phyloP scores from a whole-genome alignment of 2,113 vertebrate species.

The Entomyzon cyanotis region DNA sequence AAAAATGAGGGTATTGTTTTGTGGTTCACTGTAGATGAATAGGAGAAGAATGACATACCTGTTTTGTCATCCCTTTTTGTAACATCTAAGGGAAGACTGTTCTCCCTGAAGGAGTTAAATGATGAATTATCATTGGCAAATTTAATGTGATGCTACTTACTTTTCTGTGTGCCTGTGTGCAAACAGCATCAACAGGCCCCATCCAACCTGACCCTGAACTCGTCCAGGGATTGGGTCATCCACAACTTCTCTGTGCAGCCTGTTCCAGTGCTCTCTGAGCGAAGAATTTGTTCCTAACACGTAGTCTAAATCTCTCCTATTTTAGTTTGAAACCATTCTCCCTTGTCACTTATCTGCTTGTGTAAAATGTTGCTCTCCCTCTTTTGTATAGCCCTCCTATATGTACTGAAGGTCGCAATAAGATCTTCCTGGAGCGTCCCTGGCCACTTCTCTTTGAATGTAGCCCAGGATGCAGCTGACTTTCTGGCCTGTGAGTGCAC shows the following conservation, averaged over 20 bases:
- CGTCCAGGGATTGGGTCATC: not conserved
- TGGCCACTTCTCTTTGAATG: not conserved
- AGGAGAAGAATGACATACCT: not conserved
- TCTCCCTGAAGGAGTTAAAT: not conserved
- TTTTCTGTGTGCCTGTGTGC: not conserved
- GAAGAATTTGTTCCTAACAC: not conserved
- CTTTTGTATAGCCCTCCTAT: not conserved
- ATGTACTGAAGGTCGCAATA: not conserved
- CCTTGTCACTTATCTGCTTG: not conserved
- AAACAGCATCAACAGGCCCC: not conserved
- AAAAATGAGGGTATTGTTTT: not conserved
- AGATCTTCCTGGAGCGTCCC: not conserved
- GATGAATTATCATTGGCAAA: not conserved
- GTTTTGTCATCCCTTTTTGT: not conserved
- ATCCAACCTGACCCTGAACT: not conserved
- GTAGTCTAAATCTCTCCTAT: not conserved
- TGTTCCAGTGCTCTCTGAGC: not conserved
- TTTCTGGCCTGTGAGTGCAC: not conserved
- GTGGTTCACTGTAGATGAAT: not conserved
- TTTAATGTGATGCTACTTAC: not conserved
- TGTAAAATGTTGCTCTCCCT: not conserved
- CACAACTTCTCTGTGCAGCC: rapidly evolving
- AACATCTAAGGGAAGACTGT: not conserved
- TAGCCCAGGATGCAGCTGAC: not conserved
- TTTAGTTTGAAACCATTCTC: not conserved